phyloP scores from a whole-genome alignment of 37 sponge, comb jelly and placozoan species.

The Chondrilla cf. caribensis region DNA sequence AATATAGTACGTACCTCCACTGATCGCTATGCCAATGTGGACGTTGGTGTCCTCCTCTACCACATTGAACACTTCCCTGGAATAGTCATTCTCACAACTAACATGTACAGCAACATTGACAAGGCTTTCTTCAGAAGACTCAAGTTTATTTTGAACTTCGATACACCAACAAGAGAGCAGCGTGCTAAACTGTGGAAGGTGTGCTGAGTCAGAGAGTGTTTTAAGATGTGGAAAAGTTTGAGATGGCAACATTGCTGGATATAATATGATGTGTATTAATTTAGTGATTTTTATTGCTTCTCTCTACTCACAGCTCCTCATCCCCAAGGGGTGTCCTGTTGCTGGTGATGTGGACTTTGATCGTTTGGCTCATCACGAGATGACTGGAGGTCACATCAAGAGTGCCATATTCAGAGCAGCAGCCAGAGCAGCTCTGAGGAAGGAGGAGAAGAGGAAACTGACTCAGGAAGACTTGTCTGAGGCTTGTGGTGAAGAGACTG shows the following conservation, averaged over 20 bases:
- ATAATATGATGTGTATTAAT: no score
- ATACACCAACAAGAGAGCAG: conserved; percentile 38
- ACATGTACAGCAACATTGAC: conserved; percentile 84
- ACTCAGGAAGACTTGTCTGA: conserved; percentile 59
- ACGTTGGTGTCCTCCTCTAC: conserved; percentile 84
- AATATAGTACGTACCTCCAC: conserved; percentile 66
- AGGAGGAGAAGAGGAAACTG: conserved; percentile 36
- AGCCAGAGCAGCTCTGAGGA: conserved; percentile 68
- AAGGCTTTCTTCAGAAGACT: conserved; percentile 80
- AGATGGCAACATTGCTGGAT: no score
- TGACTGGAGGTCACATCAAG: conserved; percentile 80
- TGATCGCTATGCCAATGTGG: conserved; percentile 79
- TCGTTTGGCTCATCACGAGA: conserved; percentile 47
- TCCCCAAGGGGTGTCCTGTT: conserved; percentile 70
- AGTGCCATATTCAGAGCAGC: conserved; percentile 73
- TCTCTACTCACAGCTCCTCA: conserved; percentile 53
- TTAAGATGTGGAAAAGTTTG: no score
- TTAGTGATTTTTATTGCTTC: no score
- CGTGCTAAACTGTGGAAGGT: conserved; percentile 74
- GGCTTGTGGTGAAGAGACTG: conserved; percentile 62
- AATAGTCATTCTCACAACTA: conserved; percentile 83
- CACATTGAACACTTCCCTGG: conserved; percentile 85
- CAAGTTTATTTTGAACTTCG: conserved; percentile 69
- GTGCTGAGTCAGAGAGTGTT: no score
- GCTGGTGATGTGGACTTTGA: conserved; percentile 68